Percentiles rank a stretch among this genome's conserved stretches.
phyloP scores from a whole-genome alignment of 2,888 invertebrate species.

The Andrena camellia region DNA sequence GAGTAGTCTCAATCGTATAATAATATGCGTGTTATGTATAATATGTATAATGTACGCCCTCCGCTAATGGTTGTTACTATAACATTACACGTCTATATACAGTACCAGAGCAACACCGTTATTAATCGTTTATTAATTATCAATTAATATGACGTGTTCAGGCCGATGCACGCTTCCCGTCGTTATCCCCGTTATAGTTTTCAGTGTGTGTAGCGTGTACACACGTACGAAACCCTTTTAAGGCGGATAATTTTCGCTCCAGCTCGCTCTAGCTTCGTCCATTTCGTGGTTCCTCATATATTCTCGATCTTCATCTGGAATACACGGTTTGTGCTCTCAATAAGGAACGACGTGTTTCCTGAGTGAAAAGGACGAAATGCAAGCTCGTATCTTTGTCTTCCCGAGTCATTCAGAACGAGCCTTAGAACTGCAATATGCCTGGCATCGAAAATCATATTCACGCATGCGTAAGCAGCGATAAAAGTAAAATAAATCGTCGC shows the following conservation, averaged over 20 bases:
- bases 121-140: constrained; percentile 57
- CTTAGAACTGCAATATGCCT: neutral
- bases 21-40: constrained; percentile 43
- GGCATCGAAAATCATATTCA: constrained; percentile 6
- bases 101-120: constrained; percentile 78
- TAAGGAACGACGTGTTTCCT: neutral
- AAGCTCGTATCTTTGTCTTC: neutral
- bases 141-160: constrained; percentile 48
- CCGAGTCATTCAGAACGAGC: neutral
- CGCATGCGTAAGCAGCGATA: neutral
- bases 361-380: neutral
- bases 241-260: neutral
- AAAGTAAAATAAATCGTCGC: constrained; percentile 2
- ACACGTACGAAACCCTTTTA: constrained; percentile 15
- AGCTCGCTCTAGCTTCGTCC: neutral
- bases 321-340: neutral
- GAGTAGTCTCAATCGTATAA: constrained; percentile 33
- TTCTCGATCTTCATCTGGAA: neutral
- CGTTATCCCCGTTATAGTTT: constrained; percentile 10
- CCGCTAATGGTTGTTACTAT: constrained; percentile 64
- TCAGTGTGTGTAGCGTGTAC: neutral
- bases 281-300: neutral
- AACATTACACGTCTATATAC: constrained; percentile 79
- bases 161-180: constrained; percentile 16
- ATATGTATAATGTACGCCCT: constrained; percentile 49